Evolutionary conservation across 2,888 invertebrate genomes (phyloP).

Genomic region (Automeris io): DNA sequence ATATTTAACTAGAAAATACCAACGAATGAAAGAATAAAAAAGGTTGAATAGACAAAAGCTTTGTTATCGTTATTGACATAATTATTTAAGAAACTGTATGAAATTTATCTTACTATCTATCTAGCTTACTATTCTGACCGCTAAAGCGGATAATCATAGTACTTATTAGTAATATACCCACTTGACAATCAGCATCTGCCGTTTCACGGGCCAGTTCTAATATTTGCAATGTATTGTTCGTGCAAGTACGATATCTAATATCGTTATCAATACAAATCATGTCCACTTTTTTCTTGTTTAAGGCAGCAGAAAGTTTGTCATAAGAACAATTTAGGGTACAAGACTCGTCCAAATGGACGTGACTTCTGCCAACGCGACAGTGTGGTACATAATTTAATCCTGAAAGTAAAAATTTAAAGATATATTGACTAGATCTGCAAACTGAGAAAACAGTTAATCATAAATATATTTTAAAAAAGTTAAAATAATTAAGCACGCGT

Average conservation of each 20-base stretch:
- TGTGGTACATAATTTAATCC: conserved; percentile 37
- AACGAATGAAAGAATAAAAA: background rate
- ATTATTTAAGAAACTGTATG: no score
- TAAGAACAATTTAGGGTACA: conserved; percentile 44
- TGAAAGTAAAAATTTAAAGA: conserved; percentile 13
- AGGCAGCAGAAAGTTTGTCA: conserved; percentile 22
- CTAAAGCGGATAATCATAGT: background rate
- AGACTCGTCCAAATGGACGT: conserved; percentile 49
- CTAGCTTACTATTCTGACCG: no score
- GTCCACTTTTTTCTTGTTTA: conserved; percentile 30
- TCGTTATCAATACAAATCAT: conserved; percentile 51
- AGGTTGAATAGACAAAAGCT: no score
- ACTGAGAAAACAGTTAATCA: no score
- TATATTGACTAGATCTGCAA: no score
- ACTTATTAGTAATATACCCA: conserved; percentile 15
- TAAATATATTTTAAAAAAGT: no score
- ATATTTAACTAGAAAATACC: background rate
- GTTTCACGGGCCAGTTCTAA: conserved; percentile 19
- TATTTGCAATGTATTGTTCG: conserved; percentile 19
- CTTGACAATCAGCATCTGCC: conserved; percentile 31
- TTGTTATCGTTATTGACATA: no score
- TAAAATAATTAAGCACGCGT: no score
- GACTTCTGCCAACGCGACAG: conserved; percentile 41
- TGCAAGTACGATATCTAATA: conserved; percentile 40
- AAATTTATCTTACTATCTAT: no score